These are phyloP conservation scores for Macaria notata DNA, from an alignment of 2,888 invertebrate genomes.

Conservation along the genomic window DNA sequence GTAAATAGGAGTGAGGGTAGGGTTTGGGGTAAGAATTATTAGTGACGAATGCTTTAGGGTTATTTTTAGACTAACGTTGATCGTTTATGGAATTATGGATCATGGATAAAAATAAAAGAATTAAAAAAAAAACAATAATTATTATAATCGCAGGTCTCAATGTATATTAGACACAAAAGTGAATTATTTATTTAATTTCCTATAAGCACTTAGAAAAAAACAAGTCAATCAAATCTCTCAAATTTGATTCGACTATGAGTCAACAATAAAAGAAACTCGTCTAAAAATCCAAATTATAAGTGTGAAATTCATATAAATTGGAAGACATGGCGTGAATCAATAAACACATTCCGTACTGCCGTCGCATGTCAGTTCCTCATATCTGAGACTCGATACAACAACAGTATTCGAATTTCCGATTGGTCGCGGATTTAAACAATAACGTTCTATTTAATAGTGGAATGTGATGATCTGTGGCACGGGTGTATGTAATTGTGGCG, in stretches of 20 bases:
- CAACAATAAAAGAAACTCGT: constrained; percentile 30
- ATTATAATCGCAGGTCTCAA: no score
- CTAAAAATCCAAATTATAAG: constrained; percentile 48
- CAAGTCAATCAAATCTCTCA: background rate
- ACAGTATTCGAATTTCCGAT: constrained; percentile 78
- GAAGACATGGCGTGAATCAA: constrained; percentile 68
- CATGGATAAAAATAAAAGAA: no score
- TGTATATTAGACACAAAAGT: no score
- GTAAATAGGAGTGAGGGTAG: constrained; percentile 43
- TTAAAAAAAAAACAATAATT: no score
- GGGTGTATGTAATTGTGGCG: constrained; percentile 49
- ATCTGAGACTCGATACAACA: constrained; percentile 68
- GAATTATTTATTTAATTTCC: no score
- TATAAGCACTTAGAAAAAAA: no score
- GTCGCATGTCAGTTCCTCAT: constrained; percentile 71
- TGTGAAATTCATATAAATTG: constrained; percentile 60
- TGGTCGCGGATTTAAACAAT: constrained; percentile 79
- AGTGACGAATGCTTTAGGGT: no score
- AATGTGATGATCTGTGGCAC: constrained; percentile 56
- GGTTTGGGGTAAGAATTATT: background rate
- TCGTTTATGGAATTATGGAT: no score
- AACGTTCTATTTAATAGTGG: constrained; percentile 79
- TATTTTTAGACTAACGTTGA: no score
- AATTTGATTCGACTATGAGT: constrained; percentile 25
- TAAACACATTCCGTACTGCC: constrained; percentile 70